Base-by-base conservation (phyloP, 1,140 invertebrate species). In the Choristoneura fumiferana region DNA sequence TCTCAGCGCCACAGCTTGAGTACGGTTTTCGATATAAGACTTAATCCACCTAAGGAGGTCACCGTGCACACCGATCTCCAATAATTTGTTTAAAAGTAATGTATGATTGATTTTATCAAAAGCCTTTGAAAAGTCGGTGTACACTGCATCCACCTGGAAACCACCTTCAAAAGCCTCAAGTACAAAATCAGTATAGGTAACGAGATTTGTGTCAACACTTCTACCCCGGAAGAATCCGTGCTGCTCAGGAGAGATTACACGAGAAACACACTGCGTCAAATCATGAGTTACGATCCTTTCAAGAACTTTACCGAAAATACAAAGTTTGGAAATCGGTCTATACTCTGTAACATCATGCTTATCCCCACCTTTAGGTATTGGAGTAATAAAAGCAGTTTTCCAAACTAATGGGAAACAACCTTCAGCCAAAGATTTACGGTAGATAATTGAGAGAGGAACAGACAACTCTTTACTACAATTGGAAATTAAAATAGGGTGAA, bases 61-160 rank as follows among this genome's bases (percentile, higher is more conserved):
- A 15, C 52, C 52, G 14, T 54, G 52, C 36, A 54, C 34, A 17
- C 52, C 52, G 34, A 54, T 54, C 34, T 35, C 33, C n/a, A 10
- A n/a, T 13, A 54, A 14, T 10, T 54, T 54, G 3, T 17, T n/a
- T 6, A 54, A 10, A 13, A 54, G 29, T 5, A 9, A 15, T 4
- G 10, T 12, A 37, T 57, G 55, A 33, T 18, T 8, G 8, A 57
- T 35, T 43, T 57, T 49, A 18, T 57, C 56, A 43, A 57, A 45
- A 0, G 39, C 39, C 10, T 57, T 57, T 15, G 40, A 45, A 17
- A 45, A 57, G 36, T 57, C 40, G 37, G 56, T 57, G 35, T 57
- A 57, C n/a, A 57, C 40, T 12, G 40, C 56, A 13, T 57, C 56
- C 18, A 57, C 40, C 34, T 57, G 56, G 17, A 29, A 29, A 3